Base-by-base conservation (phyloP, 1,140 invertebrate genomes). In the Leucophenga varia region DNA sequence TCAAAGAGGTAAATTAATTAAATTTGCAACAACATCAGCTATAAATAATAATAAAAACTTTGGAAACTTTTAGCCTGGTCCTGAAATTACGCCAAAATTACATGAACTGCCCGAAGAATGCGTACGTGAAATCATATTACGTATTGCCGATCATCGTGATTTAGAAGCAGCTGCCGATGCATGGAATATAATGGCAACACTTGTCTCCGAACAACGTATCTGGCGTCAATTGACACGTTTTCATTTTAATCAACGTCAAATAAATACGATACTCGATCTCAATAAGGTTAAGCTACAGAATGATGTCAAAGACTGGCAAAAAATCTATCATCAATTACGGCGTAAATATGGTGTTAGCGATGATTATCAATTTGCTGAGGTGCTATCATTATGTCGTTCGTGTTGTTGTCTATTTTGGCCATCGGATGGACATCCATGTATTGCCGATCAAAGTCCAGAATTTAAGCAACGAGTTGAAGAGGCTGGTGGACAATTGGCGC, bases 361-460 rank as follows among this genome's bases (percentile, higher is more conserved):
- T 78, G 90, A 95, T 52, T 75, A 81, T 17, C 82, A 84, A 60
- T 98, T 92, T 77, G 92, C 95, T 2, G 95, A 98, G 77, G 93
- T 93, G 73, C 81, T 98, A 50, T 91, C 93, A 35, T 79, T 98
- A 32, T 98, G 96, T 76, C 85, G 90, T 49, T 91, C 95, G 74
- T 98, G 96, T 76, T 88, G 94, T 60, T 95, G 93, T 72, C 82
- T 99, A 25, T 98, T 97, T 74, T 99, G 96, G 96, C 87, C 94
- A 58, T 91, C 89, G 2, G 81, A 90, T 35, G 92, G 92, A 0
- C 92, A 95, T 75, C 91, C 91, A 0, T 95, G 91, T 72, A 89
- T 93, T 52, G 87, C 88, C 3, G 88, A 91, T 69, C 86, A 82
- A 77, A 86, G 88, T 72, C 88, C 87, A 0, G 86, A 89, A 57